phyloP scores from a whole-genome alignment of 2,888 invertebrate species.

The Dolichopus griseipennis region DNA sequence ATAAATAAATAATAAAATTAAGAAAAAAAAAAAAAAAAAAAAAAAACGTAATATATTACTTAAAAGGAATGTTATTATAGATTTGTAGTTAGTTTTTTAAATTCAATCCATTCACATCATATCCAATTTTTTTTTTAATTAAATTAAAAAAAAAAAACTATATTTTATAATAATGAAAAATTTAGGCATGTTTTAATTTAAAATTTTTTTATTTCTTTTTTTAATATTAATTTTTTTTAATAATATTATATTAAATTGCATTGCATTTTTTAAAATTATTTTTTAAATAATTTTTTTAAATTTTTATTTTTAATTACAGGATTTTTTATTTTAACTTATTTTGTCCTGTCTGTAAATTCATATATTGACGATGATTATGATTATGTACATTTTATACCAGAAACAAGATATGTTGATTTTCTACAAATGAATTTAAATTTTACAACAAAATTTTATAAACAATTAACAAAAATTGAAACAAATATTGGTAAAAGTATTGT shows the following conservation, averaged over 20 bases:
- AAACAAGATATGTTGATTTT: neutral
- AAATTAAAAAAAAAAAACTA: no score
- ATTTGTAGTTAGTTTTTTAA: neutral
- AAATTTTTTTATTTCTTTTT: neutral
- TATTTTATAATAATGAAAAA: no score
- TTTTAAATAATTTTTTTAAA: no score
- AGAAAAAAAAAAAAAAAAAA: no score
- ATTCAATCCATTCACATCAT: slow-evolving; percentile 3
- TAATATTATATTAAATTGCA: neutral
- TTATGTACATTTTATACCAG: neutral
- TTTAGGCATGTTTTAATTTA: neutral
- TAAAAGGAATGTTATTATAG: neutral
- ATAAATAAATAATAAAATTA: no score
- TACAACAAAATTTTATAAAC: slow-evolving; percentile 14
- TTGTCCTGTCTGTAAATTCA: neutral
- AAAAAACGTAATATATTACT: neutral
- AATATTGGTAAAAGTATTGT: slow-evolving; percentile 52
- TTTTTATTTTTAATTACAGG: neutral
- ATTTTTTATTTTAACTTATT: neutral
- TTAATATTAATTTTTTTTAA: neutral
- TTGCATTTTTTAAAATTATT: no score
- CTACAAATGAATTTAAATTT: neutral
- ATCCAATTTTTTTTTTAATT: neutral
- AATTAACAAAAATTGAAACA: slow-evolving; percentile 44
- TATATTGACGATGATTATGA: neutral